Base-by-base conservation (phyloP, 2,113 vertebrate species). In the Sardina pilchardus region DNA sequence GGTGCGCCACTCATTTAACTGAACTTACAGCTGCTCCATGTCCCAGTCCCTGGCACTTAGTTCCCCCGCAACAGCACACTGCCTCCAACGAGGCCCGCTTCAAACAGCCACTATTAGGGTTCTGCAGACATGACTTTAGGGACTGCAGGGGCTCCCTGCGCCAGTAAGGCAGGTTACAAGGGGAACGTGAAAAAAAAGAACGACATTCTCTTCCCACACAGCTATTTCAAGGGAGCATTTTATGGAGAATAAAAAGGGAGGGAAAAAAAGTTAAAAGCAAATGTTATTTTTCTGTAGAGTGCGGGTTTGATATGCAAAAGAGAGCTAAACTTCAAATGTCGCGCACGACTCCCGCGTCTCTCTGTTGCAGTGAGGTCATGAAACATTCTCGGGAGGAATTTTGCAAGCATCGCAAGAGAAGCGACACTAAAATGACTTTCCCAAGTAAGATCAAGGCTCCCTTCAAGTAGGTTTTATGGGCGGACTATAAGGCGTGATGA, bases 71-170 rank as follows among this genome's bases (percentile, higher is more conserved):
- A 17, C 30, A 75, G 67, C 34, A 34, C 16, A 75, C 67, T 5
- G 26, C 34, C 67, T 75, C 26, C 12, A 75, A 75, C 26, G 5
- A 34, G 34, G 85, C 83, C 78, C 82, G 63, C 81, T 81, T 85
- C 85, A 87, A 83, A 88, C 85, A 53, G 71, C 56, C 82, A 85
- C 84, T 82, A 86, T 88, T 89, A 84, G 56, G 81, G 84, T 82
- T 81, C 9, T 44, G 9, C 44, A 88, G 83, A 86, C 88, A 30
- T 7, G 78, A 84, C 88, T 53, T 81, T 78, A 84, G 83, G 88
- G 87, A 92, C 85, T 88, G 63, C 82, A 86, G 83, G 83, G 86
- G 86, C 45, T 84, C 39, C 48, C 36, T 24, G 82, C 82, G 82
- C 84, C 87, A 86, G 86, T 82, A 59, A n/a, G 67, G 8, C 24